These are phyloP conservation scores for Notodonta dromedarius DNA, from an alignment of 2,888 invertebrate species.

Conservation along the genomic window DNA sequence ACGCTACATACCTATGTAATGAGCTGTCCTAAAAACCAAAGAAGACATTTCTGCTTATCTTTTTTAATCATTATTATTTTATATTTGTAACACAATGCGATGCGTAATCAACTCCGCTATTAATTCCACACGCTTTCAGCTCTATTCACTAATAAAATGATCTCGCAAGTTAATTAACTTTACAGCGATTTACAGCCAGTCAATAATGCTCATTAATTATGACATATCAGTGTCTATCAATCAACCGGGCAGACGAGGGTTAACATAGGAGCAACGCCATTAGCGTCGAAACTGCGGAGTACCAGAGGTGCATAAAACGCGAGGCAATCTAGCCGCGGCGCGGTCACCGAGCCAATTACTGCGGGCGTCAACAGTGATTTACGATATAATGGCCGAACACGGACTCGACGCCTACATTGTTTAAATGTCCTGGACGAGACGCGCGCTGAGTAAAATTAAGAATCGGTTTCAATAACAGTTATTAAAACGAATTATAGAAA, in stretches of 20 bases:
- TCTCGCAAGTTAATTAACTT: too few species aligned
- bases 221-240: conserved; percentile 23
- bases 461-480: conserved; percentile 11
- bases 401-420: conserved; percentile 71
- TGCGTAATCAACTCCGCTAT: too few species aligned
- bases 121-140: too few species aligned
- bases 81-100: too few species aligned
- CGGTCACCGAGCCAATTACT: conserved; percentile 66
- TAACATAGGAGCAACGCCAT: conserved; percentile 33
- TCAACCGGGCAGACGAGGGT: conserved; percentile 25
- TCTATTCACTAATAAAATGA: too few species aligned
- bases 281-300: conserved; percentile 51
- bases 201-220: background rate
- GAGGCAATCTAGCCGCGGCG: conserved; percentile 54
- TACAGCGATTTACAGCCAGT: background rate
- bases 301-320: conserved; percentile 65
- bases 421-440: conserved; percentile 58
- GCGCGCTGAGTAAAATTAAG: conserved; percentile 33
- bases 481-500: background rate
- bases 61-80: too few species aligned
- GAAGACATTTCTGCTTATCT: too few species aligned
- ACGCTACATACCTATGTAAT: too few species aligned
- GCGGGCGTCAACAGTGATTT: conserved; percentile 77
- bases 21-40: too few species aligned
- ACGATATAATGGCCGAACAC: conserved; percentile 72